Percentiles rank a stretch among this genome's conserved stretches.
phyloP scores from a whole-genome alignment of 2,113 vertebrate genomes.

The Jaculus jaculus region DNA sequence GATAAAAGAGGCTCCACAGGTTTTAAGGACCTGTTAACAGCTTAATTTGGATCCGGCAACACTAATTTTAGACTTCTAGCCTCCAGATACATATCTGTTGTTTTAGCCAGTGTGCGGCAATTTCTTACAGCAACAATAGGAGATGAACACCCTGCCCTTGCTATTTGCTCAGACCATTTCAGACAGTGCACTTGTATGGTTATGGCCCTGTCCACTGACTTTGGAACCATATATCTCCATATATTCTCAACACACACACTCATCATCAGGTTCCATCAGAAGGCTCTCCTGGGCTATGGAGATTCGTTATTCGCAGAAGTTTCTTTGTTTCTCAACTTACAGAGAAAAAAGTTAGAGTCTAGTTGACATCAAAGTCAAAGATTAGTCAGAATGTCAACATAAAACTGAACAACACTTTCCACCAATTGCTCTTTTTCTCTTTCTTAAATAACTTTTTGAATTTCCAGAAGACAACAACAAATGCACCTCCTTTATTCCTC shows the following conservation, averaged over 20 bases:
- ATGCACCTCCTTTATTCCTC: not conserved
- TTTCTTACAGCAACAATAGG: not conserved
- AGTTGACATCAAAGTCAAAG: not conserved
- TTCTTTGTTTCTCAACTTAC: not conserved
- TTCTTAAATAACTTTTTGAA: slow-evolving; percentile 22
- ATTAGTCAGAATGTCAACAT: not conserved
- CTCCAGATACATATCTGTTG: not conserved
- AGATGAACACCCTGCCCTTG: too few species aligned
- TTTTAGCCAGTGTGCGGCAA: not conserved
- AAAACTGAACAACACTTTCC: slow-evolving; percentile 14
- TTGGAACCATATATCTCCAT: not conserved
- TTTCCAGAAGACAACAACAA: slow-evolving; percentile 8
- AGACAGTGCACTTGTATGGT: too few species aligned
- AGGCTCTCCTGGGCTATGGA: fast-evolving
- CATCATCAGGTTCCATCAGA: not conserved
- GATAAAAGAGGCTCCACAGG: not conserved
- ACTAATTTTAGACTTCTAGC: not conserved
- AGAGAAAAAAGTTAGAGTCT: not conserved
- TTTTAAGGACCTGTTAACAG: not conserved
- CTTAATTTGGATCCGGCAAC: not conserved
- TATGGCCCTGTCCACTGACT: not conserved
- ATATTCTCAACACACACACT: not conserved
- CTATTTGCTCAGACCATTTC: too few species aligned
- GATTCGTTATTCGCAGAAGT: not conserved
- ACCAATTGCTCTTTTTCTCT: not conserved